Evolutionary conservation across 2,797 vertebrate species (phyloP), one percentile per base, ranked within the genome.

Genomic region (Pseudochromis fuscus): DNA sequence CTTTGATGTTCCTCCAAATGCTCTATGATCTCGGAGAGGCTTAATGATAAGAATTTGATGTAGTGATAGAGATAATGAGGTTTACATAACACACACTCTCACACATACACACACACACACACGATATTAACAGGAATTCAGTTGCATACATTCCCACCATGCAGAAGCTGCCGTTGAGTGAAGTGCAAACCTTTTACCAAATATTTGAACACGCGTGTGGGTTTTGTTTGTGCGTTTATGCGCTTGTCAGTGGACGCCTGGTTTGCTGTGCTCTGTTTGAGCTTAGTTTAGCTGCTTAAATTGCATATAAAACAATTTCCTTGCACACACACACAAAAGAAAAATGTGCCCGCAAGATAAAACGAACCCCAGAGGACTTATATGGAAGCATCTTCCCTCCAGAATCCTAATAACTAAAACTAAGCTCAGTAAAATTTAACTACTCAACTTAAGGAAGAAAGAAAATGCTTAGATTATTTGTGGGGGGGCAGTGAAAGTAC

Each of bases 41-140:
- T 80, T 86, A 83, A 88, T 84, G 72, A 86, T 85, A 84, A 75
- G 77, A 80, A 85, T 83, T 57, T 55, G 79, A 88, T 90, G 67
- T 81, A 73, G 60, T 82, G 83, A 88, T 77, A 77, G 58, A 86
- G 79, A 87, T 86, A 89, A 89, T 92, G 81, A 89, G 82, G 67
- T 83, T 90, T 86, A 73, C 77, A 77, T 82, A 85, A 88, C 69
- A 72, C 3, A 58, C 58, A 69, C 19, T 45, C 31, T 57, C 50
- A 40, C 45, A 45, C 24, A 48, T 64, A 57, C 69, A 57, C 48
- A 45, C 35, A 69, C 46, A 40, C 23, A 57, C 58, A 28, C 16
- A 60, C 9, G 51, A 4, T 21, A 67, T 70, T 67, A 61, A 49
- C 38, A 63, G 66, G 49, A 67, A 77, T 77, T 62, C 24, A 33